Evolutionary conservation across 2,888 invertebrate genomes (phyloP), one percentile per base, ranked within the genome.

Genomic region (Pocota personata): DNA sequence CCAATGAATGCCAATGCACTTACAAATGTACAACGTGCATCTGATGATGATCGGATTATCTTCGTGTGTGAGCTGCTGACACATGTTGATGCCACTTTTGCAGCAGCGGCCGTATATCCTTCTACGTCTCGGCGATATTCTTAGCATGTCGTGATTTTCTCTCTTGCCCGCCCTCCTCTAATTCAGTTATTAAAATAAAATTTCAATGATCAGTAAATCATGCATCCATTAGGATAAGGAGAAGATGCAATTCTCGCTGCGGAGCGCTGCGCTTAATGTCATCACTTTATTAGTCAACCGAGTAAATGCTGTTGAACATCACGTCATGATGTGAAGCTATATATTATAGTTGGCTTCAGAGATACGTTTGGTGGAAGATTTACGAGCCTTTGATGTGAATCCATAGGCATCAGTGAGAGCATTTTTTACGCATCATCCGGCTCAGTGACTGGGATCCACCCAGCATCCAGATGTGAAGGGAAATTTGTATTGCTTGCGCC

Each of bases 271-370:
- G 73, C 77, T 77, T 72, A 82, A 73, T 73, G 83, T 78, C 82
- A 78, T 78, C 82, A 83, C 78, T 83, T 83, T 66, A 83, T 83
- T 83, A 83, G 78, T 83, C 78, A 83, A 67, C 50, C 82, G 72
- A 78, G 62, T 66, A 69, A 76, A 82, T 76, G 69, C 27, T 75
- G 50, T 80, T 76, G 67, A 67, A 82, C 27, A 82, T 35, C 72
- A 30, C 76, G 32, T 67, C 66, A 71, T 52, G 58, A 57, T 58
- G 78, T 10, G 58, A 66, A 12, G 76, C 71, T 7, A 71, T 82
- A 82, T 76, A 32, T 76, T 76, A 55, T 43, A 55, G 43, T 52
- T 64, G 60, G 32, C 37, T 75, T 50, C 32, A 16, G 55, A 48
- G 77, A 77, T 66, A 52, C 71, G 40, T 37, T 71, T 19, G 3